phyloP scores from a whole-genome alignment of 2,113 vertebrate genomes.

The Carettochelys insculpta region DNA sequence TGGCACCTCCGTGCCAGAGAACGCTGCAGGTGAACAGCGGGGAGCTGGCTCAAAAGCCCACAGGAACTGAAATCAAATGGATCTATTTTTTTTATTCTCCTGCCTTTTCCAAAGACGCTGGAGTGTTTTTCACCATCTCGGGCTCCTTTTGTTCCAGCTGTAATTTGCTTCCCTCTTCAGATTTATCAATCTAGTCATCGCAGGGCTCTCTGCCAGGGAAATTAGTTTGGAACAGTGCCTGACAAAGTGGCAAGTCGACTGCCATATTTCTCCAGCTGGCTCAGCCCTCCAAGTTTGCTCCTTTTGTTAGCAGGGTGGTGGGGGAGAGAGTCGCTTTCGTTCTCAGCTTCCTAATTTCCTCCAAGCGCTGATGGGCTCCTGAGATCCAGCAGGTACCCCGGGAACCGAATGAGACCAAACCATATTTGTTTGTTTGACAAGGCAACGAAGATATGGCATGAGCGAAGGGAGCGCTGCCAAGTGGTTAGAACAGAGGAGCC shows the following conservation, averaged over 20 bases:
- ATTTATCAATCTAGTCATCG: slow-evolving; percentile 75
- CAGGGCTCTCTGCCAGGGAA: slow-evolving; percentile 69
- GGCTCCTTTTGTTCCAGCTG: slow-evolving; percentile 63
- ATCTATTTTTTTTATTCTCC: background rate
- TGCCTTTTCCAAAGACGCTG: slow-evolving; percentile 20
- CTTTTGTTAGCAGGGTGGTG: slow-evolving; percentile 52
- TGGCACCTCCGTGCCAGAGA: background rate
- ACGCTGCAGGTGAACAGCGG: background rate
- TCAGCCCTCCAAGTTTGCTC: slow-evolving; percentile 51
- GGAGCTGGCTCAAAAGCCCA: background rate
- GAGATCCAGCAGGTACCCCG: background rate
- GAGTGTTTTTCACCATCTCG: slow-evolving; percentile 57
- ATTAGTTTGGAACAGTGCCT: slow-evolving; percentile 72
- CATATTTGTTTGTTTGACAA: background rate
- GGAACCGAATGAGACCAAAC: accelerated
- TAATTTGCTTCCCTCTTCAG: slow-evolving; percentile 74
- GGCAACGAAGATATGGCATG: background rate
- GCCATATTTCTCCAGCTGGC: slow-evolving; percentile 68
- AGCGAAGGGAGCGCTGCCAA: background rate
- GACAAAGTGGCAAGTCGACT: slow-evolving; percentile 71
- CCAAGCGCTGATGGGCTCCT: accelerated
- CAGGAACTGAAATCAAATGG: background rate
- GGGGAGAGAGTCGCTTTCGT: background rate
- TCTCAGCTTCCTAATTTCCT: background rate
- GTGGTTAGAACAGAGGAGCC: background rate